phyloP scores from a whole-genome alignment of 2,113 vertebrate species.

The Rhynchomys soricoides region DNA sequence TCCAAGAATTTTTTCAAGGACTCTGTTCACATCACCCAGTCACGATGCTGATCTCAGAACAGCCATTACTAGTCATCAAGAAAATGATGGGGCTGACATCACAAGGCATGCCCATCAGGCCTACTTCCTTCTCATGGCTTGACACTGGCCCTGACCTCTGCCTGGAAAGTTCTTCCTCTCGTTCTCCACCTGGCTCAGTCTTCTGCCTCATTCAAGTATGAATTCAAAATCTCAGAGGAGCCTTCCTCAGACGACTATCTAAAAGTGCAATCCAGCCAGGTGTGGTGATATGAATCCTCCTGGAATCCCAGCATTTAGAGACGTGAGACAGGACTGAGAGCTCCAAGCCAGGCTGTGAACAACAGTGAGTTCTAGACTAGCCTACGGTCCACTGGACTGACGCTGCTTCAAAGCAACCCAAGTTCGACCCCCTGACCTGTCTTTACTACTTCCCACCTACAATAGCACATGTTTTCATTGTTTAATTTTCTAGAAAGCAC shows the following conservation, averaged over 20 bases:
- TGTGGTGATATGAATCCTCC: background rate
- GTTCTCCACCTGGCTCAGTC: background rate
- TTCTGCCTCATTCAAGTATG: background rate
- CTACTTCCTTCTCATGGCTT: background rate
- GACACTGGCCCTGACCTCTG: background rate
- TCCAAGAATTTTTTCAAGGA: background rate
- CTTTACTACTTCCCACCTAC: background rate
- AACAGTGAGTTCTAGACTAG: background rate
- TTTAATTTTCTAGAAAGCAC: background rate
- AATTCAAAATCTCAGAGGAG: background rate
- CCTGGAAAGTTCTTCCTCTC: background rate
- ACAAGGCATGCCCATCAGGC: background rate
- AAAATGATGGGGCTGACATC: background rate
- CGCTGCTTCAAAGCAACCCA: background rate
- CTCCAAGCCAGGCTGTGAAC: background rate
- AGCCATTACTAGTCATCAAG: background rate
- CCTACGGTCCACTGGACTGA: background rate
- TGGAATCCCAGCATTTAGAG: background rate
- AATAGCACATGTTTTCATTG: background rate
- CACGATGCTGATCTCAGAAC: background rate
- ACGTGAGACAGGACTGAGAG: too few species aligned
- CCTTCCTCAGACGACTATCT: background rate
- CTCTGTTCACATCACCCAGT: background rate
- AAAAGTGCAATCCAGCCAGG: background rate
- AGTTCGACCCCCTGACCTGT: background rate